Base-by-base conservation (phyloP, 2,113 vertebrate species). In the Gobius niger region DNA sequence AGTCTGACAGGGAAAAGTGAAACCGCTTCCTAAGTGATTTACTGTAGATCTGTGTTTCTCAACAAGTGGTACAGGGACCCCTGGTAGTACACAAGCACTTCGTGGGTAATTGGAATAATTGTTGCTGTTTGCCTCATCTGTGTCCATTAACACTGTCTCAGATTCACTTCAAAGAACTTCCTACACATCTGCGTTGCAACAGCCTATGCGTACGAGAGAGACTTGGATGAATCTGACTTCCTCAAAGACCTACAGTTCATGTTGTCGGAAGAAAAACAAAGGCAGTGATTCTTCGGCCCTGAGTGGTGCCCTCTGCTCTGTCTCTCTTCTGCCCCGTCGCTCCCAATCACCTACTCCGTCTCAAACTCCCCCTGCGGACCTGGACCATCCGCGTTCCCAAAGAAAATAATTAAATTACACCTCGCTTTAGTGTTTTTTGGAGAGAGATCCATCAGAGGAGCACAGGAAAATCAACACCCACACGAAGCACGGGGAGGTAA, bases 251-350 rank as follows among this genome's bases (percentile, higher is more conserved):
- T 71, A 15, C 44, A 40, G 73, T 63, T 62, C 73, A 42, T 66
- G 73, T 60, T 61, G 40, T 65, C 70, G 66, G 34, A 67, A 47
- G 47, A 24, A 65, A 72, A 80, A 85, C 71, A 82, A 74, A 65
- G 82, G 18, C 8, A n/a, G 65, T 14, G 73, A 80, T 67, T 78
- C 63, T 80, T 76, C 82, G 79, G 68, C 72, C 75, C 53, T 52
- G 64, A 84, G 75, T 77, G 44, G 61, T 82, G 78, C 80, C 84
- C 85, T 87, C 77, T 82, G 87, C 77, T 85, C 81, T 69, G 67
- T 68, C 67, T 53, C 8, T 78, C 73, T 85, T 88, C 86, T 88
- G 89, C 86, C 77, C 87, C 61, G 78, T 90, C 86, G 50, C 82
- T 85, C 77, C 75, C 73, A 74, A 89, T 89, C 72, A 81, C 82